phyloP scores from a whole-genome alignment of 2,797 vertebrate genomes.

The Etheostoma perlongum region DNA sequence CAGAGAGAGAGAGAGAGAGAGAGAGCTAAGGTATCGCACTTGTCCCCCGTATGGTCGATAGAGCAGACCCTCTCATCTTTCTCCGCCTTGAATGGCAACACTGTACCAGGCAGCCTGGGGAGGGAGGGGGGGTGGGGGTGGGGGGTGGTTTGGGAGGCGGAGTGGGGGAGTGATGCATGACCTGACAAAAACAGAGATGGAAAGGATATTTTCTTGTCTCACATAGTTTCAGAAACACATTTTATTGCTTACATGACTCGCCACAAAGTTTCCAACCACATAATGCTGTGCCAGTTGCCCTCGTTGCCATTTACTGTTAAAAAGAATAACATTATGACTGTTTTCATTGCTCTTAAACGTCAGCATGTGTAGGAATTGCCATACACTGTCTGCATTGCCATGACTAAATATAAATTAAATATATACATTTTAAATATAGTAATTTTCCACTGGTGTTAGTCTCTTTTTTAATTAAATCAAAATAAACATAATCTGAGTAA shows the following conservation, averaged over 20 bases:
- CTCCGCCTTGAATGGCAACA: constrained; percentile 66
- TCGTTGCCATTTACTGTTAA: not conserved
- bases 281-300: not conserved
- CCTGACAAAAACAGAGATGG: constrained; percentile 56
- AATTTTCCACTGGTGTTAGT: not conserved
- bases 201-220: constrained; percentile 43
- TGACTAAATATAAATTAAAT: not conserved
- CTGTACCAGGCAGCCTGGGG: constrained; percentile 52
- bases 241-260: not conserved
- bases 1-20: constrained; percentile 30
- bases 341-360: not conserved
- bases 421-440: no score
- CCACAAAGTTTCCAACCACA: not conserved
- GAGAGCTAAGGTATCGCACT: constrained; percentile 64
- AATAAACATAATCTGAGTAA: no score
- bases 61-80: constrained; percentile 77
- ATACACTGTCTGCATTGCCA: not conserved
- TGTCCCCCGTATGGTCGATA: constrained; percentile 63
- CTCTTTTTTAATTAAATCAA: not conserved
- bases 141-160: no score
- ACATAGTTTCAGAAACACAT: constrained; percentile 28
- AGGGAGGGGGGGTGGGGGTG: no score
- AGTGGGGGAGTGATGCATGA: constrained; percentile 52
- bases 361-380: not conserved
- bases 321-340: not conserved